Conservation (phyloP, 2,113 vertebrate species). For the Syngnathus scovelli region DNA sequence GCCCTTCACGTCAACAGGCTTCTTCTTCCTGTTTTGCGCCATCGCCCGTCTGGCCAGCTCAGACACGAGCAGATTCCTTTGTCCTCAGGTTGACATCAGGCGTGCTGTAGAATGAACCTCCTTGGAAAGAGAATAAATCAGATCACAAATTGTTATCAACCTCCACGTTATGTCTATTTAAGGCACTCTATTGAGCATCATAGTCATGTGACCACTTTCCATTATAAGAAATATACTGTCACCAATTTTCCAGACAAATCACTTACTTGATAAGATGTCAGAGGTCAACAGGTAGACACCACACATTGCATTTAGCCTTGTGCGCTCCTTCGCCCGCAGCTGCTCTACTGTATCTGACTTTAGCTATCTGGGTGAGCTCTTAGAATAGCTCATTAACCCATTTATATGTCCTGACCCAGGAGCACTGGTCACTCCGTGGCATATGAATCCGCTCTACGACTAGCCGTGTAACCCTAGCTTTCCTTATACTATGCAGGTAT, state of each 20-base stretch:
- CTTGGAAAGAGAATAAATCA: conserved; percentile 35
- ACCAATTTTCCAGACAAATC: background rate
- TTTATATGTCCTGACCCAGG: conserved; percentile 57
- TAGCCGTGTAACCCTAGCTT: conserved; percentile 18
- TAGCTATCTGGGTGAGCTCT: conserved; percentile 59
- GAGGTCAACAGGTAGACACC: conserved; percentile 4
- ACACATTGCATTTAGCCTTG: conserved; percentile 19
- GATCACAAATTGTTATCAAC: no score
- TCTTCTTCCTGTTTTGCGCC: conserved; percentile 24
- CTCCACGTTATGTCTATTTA: conserved; percentile 57
- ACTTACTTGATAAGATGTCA: background rate
- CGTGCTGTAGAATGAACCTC: background rate
- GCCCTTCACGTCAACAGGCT: conserved; percentile 59
- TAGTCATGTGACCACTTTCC: background rate
- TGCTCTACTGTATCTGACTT: conserved; percentile 58
- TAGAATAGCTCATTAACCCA: conserved; percentile 67
- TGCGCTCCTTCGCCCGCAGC: conserved; percentile 43
- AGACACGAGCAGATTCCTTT: conserved; percentile 6
- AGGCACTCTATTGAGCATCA: conserved; percentile 37
- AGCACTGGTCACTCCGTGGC: conserved; percentile 33
- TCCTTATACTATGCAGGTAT: conserved; percentile 35
- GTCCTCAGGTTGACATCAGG: conserved; percentile 23
- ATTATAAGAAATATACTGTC: background rate
- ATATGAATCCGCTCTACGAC: conserved; percentile 38
- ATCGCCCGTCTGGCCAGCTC: conserved; percentile 31